phyloP scores from a whole-genome alignment of 2,888 invertebrate genomes.

The Aspidapion aeneum region DNA sequence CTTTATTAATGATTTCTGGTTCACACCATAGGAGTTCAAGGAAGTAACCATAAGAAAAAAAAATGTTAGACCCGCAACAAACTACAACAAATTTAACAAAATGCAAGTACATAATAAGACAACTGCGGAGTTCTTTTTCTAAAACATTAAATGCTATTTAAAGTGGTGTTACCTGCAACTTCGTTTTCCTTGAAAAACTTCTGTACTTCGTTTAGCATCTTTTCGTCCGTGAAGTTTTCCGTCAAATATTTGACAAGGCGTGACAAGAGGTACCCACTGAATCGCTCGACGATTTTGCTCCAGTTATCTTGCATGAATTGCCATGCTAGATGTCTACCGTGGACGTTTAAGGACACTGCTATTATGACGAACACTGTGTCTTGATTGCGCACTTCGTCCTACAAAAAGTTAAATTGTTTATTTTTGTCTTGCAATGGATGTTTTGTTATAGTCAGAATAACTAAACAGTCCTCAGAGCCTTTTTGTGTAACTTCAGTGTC shows the following conservation, averaged over 20 bases:
- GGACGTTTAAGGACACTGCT: constrained; percentile 75
- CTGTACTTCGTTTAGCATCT: constrained; percentile 63
- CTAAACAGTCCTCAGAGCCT: too few relatives aligned
- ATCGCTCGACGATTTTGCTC: constrained; percentile 70
- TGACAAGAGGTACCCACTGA: constrained; percentile 78
- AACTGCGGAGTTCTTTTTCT: too few relatives aligned
- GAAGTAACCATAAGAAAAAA: too few relatives aligned
- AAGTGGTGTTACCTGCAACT: constrained; percentile 40
- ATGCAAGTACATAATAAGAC: too few relatives aligned
- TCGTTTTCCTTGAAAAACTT: constrained; percentile 29
- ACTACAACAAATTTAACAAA: too few relatives aligned
- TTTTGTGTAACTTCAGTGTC: too few relatives aligned
- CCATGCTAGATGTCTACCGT: constrained; percentile 87
- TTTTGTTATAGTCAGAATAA: too few relatives aligned
- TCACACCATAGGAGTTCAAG: too few relatives aligned
- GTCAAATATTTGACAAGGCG: constrained; percentile 82
- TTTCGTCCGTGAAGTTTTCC: constrained; percentile 85
- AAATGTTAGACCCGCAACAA: too few relatives aligned
- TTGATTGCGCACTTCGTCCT: constrained; percentile 89
- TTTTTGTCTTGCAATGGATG: too few relatives aligned
- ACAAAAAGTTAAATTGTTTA: constrained; percentile 23
- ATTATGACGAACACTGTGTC: constrained; percentile 89
- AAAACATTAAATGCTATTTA: too few relatives aligned
- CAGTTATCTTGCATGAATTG: constrained; percentile 85
- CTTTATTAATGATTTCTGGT: too few relatives aligned